Evolutionary conservation across 2,797 vertebrate genomes (phyloP).

Genomic region (Xerus rutilus): DNA sequence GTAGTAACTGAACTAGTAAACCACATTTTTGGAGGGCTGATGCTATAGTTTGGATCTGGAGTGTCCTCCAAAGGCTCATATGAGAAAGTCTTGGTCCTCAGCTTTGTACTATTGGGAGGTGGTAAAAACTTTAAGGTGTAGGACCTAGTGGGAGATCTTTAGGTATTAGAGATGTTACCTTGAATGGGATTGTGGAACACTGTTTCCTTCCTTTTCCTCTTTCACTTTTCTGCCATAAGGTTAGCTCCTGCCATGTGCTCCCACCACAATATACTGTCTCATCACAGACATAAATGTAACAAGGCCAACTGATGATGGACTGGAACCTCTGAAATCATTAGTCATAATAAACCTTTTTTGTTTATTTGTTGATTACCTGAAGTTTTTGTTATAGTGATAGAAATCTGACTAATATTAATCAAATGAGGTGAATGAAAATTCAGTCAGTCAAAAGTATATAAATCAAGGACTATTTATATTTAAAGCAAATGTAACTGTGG

Average conservation of each 20-base stretch:
- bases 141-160: not conserved
- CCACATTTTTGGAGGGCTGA: not conserved
- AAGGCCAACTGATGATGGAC: not conserved
- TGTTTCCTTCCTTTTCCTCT: not conserved
- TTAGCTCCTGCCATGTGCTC: not conserved
- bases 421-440: conserved; percentile 23
- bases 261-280: not conserved
- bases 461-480: not conserved
- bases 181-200: not conserved
- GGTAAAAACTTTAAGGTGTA: not conserved
- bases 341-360: not conserved
- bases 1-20: not conserved
- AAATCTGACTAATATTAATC: not conserved
- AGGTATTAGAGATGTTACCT: not conserved
- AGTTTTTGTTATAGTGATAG: not conserved
- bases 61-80: not conserved
- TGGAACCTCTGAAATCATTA: not conserved
- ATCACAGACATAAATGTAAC: not conserved
- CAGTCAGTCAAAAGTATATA: not conserved
- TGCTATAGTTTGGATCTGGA: not conserved
- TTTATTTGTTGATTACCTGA: not conserved
- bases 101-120: not conserved
- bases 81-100: not conserved
- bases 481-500: not conserved
- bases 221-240: not conserved